phyloP scores from a whole-genome alignment of 64 coral and sea anemone species.

The Trachythela sp. region DNA sequence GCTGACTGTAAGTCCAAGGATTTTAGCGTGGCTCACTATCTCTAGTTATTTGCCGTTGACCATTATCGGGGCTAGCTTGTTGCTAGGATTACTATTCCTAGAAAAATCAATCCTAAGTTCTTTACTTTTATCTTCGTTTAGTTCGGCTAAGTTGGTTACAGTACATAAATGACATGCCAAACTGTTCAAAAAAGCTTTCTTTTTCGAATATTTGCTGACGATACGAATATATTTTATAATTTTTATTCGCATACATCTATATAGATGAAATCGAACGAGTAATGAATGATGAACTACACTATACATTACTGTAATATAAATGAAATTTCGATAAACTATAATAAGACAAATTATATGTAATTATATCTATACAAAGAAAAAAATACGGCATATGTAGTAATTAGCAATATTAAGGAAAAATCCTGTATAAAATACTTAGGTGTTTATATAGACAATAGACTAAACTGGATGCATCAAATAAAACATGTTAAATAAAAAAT shows the following conservation, averaged over 20 bases:
- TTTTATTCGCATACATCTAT: not conserved
- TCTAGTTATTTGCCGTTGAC: too few species aligned
- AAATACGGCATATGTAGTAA: too few species aligned
- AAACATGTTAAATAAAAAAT: slow-evolving; percentile 36
- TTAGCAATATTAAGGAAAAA: slow-evolving; percentile 15
- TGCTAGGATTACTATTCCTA: too few species aligned
- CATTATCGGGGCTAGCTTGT: too few species aligned
- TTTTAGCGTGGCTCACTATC: too few species aligned
- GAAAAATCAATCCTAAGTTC: too few species aligned
- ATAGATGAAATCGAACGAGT: not conserved
- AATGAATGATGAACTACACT: not conserved
- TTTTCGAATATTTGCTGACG: not conserved
- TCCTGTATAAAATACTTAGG: slow-evolving; percentile 37
- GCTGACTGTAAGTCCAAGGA: too few species aligned
- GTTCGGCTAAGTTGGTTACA: too few species aligned
- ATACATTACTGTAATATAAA: not conserved
- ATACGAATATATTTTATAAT: not conserved
- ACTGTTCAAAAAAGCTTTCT: not conserved
- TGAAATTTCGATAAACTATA: not conserved
- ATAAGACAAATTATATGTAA: slow-evolving; percentile 6
- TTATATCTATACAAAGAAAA: not conserved
- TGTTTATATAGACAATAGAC: slow-evolving; percentile 44
- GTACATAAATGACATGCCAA: not conserved
- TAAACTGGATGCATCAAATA: slow-evolving; percentile 41
- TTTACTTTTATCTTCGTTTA: too few species aligned